Conservation (phyloP, 2,888 invertebrate genomes). For the Dryococelus australis region DNA sequence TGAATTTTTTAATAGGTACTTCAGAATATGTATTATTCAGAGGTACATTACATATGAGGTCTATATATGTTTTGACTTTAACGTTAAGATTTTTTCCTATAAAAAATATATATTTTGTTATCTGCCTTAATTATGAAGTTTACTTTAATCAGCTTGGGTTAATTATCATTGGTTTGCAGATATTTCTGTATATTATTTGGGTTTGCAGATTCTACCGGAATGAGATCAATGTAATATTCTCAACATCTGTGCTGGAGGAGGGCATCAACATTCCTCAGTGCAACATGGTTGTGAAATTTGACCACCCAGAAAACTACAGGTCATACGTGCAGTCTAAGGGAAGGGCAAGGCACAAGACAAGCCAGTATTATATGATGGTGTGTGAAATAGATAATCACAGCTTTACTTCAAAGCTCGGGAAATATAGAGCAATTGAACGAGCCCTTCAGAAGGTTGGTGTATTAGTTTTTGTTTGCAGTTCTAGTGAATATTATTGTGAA, state of each 20-base stretch:
- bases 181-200: not conserved
- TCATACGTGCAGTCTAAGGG: constrained; percentile 90
- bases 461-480: not conserved
- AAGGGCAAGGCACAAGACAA: constrained; percentile 61
- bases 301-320: constrained; percentile 73
- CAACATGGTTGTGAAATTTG: constrained; percentile 79
- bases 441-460: constrained; percentile 51
- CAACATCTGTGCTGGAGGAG: constrained; percentile 88
- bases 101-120: too few species aligned
- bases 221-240: constrained; percentile 70
- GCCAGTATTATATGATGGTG: constrained; percentile 68
- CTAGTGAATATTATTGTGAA: not conserved
- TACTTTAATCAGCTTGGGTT: too few species aligned
- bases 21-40: too few species aligned
- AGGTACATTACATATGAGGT: too few species aligned
- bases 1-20: too few species aligned
- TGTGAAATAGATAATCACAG: constrained; percentile 54
- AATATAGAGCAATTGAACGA: constrained; percentile 34
- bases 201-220: constrained; percentile 64
- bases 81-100: too few species aligned
- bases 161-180: not conserved
- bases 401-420: constrained; percentile 45
- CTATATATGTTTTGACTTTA: too few species aligned
- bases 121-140: too few species aligned
- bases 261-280: constrained; percentile 88